A percentile compares a stretch with the other conserved stretches of the same genome.
Evolutionary conservation across 2,797 vertebrate genomes (phyloP).

Genomic region (Sciurus carolinensis): DNA sequence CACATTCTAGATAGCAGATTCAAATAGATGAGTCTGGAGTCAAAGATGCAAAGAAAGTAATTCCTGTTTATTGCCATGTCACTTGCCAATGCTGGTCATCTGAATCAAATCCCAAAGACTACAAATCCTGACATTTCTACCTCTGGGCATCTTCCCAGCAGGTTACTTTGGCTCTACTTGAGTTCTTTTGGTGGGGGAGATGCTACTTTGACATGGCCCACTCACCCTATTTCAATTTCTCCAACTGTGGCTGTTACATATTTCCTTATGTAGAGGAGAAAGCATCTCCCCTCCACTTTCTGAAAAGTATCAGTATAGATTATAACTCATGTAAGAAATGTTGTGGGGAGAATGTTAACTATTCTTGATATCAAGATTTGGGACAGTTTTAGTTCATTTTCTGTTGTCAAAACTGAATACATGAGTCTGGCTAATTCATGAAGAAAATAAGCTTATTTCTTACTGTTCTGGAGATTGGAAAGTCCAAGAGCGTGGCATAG

Average conservation of each 20-base stretch:
- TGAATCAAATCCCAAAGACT: background rate
- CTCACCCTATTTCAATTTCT: background rate
- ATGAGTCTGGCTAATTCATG: background rate
- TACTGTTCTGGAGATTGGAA: background rate
- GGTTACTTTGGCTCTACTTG: background rate
- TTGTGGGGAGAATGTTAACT: background rate
- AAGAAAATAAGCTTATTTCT: background rate
- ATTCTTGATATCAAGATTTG: constrained; percentile 33
- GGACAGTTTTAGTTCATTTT: background rate
- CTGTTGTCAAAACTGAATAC: background rate
- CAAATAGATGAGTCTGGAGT: background rate
- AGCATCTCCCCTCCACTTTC: background rate
- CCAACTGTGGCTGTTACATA: background rate
- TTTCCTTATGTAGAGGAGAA: background rate
- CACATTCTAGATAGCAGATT: background rate
- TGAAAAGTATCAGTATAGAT: background rate
- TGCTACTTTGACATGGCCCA: background rate
- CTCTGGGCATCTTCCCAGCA: background rate
- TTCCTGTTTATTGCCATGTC: background rate
- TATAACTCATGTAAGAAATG: background rate
- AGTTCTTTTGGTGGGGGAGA: background rate
- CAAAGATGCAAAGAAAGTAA: background rate
- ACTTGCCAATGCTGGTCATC: background rate
- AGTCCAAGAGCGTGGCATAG: too few relatives aligned
- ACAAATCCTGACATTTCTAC: background rate